Evolutionary conservation across 2,888 invertebrate species (phyloP).

Genomic region (Dryobota labecula): DNA sequence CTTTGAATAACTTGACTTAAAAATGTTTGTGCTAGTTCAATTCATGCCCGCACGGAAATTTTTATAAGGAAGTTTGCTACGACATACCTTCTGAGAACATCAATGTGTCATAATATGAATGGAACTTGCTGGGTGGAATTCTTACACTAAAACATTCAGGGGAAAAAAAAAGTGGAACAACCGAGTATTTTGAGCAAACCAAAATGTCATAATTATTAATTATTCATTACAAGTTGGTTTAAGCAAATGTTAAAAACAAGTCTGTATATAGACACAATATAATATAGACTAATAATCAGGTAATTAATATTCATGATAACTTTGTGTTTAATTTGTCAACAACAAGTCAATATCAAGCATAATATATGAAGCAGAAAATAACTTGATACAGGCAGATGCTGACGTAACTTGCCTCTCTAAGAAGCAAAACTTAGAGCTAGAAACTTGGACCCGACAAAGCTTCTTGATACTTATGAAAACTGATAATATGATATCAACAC

Average conservation of each 20-base stretch:
- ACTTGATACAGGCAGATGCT: background rate
- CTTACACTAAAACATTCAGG: background rate
- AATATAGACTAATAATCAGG: background rate
- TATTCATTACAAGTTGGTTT: background rate
- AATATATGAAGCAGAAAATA: background rate
- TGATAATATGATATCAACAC: background rate
- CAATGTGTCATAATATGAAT: background rate
- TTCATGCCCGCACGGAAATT: conserved; percentile 33
- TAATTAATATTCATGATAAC: background rate
- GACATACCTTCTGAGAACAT: background rate
- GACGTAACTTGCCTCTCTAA: background rate
- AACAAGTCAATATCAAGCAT: background rate
- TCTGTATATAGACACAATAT: background rate
- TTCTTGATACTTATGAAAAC: background rate
- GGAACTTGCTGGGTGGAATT: background rate
- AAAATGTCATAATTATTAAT: background rate
- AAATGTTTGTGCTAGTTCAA: conserved; percentile 26
- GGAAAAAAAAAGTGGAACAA: background rate
- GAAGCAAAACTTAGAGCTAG: conserved; percentile 3
- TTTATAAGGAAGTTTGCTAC: conserved; percentile 28
- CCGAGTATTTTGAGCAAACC: background rate
- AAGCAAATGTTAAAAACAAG: background rate
- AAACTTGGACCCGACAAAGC: background rate
- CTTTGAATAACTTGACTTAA: conserved; percentile 25
- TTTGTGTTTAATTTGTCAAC: background rate